Base-by-base conservation (phyloP, 2,888 invertebrate genomes). In the Dryococelus australis region DNA sequence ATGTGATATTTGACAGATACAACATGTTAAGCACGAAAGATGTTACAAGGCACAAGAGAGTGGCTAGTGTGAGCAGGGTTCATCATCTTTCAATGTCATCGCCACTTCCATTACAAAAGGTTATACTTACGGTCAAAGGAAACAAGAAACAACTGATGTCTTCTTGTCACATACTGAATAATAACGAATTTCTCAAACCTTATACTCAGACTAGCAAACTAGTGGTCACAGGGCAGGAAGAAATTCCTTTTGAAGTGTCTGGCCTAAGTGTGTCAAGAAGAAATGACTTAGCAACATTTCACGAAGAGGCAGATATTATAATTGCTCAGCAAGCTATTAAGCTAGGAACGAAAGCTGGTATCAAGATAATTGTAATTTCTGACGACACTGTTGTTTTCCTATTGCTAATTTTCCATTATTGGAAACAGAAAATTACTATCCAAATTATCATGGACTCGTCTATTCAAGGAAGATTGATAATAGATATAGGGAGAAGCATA, bases 1-100 rank as follows among this genome's bases (percentile, higher is more conserved):
- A 79, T 79, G 0, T 79, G 13, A 79, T 79, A 16, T 79, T 79
- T 24, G 79, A 6, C 26, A n/a, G 0, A 26, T 79, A 20, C n/a
- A 20, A 79, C 79, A 79, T n/a, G 79, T 79, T 79, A 26, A 8
- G 79, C 79, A n/a, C 10, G 27, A 79, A 79, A 79, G 12, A 79
- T 79, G 27, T 79, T 79, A 79, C 79, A 79, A 79, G 79, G 27
- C 79, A 79, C 24, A 79, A 79, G 79, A 79, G 27, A 79, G 24
- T 0, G 0, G 27, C 0, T 79, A 24, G 79, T 4, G 79, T 8
- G 5, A 79, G 79, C 9, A 79, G 79, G 9, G 9, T 79, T 2
- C 79, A 79, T 8, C 4, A 79, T 12, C 27, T n/a, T 79, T 79
- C 16, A 79, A 79, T 79, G 27, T 20, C 79, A 0, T 79, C 79